These are phyloP conservation scores for Oreonectes daqikongensis DNA, from an alignment of 2,797 vertebrate species.

Conservation along the genomic window DNA sequence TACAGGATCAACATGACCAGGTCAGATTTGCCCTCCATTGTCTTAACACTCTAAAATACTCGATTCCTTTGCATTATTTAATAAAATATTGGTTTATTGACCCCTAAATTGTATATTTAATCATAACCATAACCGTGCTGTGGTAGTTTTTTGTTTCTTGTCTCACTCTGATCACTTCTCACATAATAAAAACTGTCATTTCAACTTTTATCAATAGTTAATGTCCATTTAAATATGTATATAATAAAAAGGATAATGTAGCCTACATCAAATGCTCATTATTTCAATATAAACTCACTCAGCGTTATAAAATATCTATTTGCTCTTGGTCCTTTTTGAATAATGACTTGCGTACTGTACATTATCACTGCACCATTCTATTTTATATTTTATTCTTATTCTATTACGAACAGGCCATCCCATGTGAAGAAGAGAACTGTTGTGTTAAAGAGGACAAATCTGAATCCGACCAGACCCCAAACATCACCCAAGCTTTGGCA, in stretches of 20 bases:
- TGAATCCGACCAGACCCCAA: slow-evolving; percentile 31
- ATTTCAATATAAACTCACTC: neutral
- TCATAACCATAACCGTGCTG: neutral
- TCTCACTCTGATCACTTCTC: neutral
- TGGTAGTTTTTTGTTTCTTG: neutral
- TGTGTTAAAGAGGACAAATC: slow-evolving; percentile 40
- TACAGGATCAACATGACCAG: slow-evolving; percentile 20
- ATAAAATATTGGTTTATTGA: neutral
- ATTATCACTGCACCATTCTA: no score
- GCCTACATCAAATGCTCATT: neutral
- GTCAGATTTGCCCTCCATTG: slow-evolving; percentile 25
- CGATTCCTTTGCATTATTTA: neutral
- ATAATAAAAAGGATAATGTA: neutral
- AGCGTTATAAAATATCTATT: neutral
- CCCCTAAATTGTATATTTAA: neutral
- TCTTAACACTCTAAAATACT: neutral
- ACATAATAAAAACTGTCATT: neutral
- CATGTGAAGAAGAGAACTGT: slow-evolving; percentile 20
- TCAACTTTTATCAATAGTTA: neutral
- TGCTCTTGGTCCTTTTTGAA: neutral
- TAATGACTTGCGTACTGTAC: neutral
- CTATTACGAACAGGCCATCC: neutral
- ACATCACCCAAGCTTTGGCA: slow-evolving; percentile 25
- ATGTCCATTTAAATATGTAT: neutral
- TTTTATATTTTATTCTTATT: neutral